Evolutionary conservation across 2,113 vertebrate species (phyloP).

Genomic region (Python bivittatus): DNA sequence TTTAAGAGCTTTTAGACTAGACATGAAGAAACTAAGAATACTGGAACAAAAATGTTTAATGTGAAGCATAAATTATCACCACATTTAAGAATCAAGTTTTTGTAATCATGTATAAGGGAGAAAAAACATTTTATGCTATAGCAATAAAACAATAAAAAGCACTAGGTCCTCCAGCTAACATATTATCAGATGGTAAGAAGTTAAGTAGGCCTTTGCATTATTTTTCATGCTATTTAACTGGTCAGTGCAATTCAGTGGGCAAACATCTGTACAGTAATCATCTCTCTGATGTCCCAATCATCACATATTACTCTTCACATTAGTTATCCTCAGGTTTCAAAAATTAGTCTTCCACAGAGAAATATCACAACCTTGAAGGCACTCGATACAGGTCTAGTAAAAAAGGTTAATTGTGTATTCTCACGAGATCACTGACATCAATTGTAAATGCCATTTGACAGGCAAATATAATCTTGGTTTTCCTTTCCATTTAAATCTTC

Average conservation of each 20-base stretch:
- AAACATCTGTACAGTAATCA: slow-evolving; percentile 41
- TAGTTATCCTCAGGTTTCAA: slow-evolving; percentile 50
- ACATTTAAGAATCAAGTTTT: slow-evolving; percentile 11
- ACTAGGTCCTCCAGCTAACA: background rate
- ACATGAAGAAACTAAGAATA: background rate
- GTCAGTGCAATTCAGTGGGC: slow-evolving; percentile 36
- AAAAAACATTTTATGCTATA: background rate
- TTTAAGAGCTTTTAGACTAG: background rate
- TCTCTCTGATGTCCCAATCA: slow-evolving; percentile 37
- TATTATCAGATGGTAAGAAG: slow-evolving; percentile 21
- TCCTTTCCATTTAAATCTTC: slow-evolving; percentile 48
- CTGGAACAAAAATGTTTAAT: background rate
- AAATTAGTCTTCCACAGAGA: slow-evolving; percentile 54
- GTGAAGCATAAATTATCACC: background rate
- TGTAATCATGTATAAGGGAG: background rate
- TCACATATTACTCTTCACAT: slow-evolving; percentile 58
- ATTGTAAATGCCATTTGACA: slow-evolving; percentile 54
- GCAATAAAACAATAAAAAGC: background rate
- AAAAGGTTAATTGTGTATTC: slow-evolving; percentile 73
- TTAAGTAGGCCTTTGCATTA: slow-evolving; percentile 27
- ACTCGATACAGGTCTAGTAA: slow-evolving; percentile 63
- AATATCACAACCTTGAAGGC: slow-evolving; percentile 57
- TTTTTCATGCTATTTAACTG: background rate
- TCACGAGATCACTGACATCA: slow-evolving; percentile 60
- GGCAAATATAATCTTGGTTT: slow-evolving; percentile 53